Evolutionary conservation across 2,888 invertebrate species (phyloP), one percentile per base, ranked within the genome.

Genomic region (Deilephila porcellus): DNA sequence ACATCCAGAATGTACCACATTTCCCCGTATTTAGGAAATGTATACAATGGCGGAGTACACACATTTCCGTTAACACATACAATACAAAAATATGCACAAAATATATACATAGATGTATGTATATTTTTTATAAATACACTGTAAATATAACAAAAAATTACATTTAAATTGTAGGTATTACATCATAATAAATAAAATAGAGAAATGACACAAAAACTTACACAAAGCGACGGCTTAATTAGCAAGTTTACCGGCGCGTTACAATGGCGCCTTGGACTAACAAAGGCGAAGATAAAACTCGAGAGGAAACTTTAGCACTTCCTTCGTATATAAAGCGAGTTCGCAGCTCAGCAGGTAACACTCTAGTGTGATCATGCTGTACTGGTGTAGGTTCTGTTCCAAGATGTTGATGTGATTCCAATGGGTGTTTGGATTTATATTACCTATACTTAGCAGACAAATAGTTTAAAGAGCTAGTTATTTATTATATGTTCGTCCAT

Each of bases 251-350:
- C 60, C 60, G 17, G 45, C 45, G 45, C 29, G 60, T 29, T 60
- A 60, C 29, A 29, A 29, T 60, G 29, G 29, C 60, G 60, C 60
- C 60, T 75, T 71, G 34, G 60, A 29, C 60, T 60, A 60, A 60
- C 60, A 60, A 60, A 60, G 29, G 29, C 25, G 17, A 4, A 17
- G 60, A 60, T 60, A 60, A 60, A 72, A 45, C 71, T 11, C 25
- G 29, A 60, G 29, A 5, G 29, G 60, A 29, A 60, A 29, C 60
- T 60, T 60, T 29, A 29, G 29, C 60, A 60, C 29, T 29, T 60
- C 17, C 60, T 60, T 60, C 32, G 29, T 60, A 60, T 60, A 60
- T 60, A 60, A 32, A 5, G 17, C 29, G 14, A 29, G 4, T 29
- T 60, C 25, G 6, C 32, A 29, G 60, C 25, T 60, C 29, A 29